Conservation (phyloP, 1,140 invertebrate genomes). For the Drosophila jambulina region DNA sequence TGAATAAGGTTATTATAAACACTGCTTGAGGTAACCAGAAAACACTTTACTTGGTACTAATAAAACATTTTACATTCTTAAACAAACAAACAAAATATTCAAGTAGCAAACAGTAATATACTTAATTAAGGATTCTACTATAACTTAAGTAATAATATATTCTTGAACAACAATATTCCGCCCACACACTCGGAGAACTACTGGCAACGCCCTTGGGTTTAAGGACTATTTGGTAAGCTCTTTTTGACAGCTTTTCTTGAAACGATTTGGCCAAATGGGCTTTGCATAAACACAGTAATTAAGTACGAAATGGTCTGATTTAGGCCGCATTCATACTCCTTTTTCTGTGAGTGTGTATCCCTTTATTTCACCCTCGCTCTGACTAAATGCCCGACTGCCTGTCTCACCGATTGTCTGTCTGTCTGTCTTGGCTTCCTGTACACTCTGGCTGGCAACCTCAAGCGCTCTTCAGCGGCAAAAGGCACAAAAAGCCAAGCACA, state of each 20-base stretch:
- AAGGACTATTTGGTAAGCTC: conserved; percentile 14
- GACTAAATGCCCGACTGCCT: conserved; percentile 20
- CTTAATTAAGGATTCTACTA: background rate
- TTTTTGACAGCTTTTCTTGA: conserved; percentile 18
- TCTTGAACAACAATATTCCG: background rate
- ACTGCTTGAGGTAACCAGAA: too few species aligned
- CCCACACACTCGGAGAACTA: background rate
- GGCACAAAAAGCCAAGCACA: conserved; percentile 54
- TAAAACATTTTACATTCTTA: background rate
- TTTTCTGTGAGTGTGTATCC: conserved; percentile 20
- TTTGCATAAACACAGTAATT: conserved; percentile 21
- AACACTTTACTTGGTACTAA: background rate
- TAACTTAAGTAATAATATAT: background rate
- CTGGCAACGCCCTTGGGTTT: conserved; percentile 8
- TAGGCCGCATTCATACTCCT: conserved; percentile 12
- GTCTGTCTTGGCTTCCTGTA: conserved; percentile 22
- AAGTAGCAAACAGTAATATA: background rate
- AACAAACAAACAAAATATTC: background rate
- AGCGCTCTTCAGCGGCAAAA: conserved; percentile 65
- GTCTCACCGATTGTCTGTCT: conserved; percentile 5
- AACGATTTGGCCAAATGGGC: conserved; percentile 18
- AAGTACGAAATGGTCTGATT: conserved; percentile 21
- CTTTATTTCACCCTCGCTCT: conserved; percentile 19
- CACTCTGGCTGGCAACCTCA: conserved; percentile 62
- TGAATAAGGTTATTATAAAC: background rate